Conservation (phyloP, 2,113 vertebrate genomes). For the Vulpes lagopus region DNA sequence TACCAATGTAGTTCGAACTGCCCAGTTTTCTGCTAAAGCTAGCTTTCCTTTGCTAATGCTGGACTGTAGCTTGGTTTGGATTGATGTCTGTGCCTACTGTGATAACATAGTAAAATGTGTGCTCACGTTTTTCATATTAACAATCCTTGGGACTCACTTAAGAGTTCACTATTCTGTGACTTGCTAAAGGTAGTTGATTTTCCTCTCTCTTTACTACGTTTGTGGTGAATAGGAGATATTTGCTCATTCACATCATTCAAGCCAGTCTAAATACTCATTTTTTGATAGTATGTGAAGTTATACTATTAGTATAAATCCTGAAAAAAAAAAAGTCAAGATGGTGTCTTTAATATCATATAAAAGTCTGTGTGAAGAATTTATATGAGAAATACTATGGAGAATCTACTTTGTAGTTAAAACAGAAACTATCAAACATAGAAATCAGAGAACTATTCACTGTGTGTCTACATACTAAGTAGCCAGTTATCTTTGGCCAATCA, state of each 20-base stretch:
- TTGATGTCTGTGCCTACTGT: neutral
- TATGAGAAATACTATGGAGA: neutral
- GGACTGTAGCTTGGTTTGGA: neutral
- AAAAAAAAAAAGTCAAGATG: neutral
- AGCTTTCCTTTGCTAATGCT: neutral
- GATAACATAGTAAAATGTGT: neutral
- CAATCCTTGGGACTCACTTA: neutral
- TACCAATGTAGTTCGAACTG: neutral
- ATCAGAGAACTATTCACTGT: neutral
- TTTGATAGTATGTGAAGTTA: neutral
- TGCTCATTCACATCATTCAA: neutral
- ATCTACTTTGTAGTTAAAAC: neutral
- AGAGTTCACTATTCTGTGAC: neutral
- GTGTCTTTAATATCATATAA: neutral
- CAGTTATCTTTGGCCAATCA: neutral
- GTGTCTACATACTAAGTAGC: neutral
- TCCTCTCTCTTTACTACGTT: neutral
- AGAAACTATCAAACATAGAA: neutral
- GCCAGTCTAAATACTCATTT: neutral
- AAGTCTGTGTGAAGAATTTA: neutral
- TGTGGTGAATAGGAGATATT: neutral
- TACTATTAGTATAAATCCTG: neutral
- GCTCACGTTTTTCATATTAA: neutral
- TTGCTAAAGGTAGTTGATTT: slow-evolving; percentile 2
- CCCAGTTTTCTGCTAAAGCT: neutral